Conservation (phyloP, 2,113 vertebrate species). For the Phalacrocorax brasilianus region DNA sequence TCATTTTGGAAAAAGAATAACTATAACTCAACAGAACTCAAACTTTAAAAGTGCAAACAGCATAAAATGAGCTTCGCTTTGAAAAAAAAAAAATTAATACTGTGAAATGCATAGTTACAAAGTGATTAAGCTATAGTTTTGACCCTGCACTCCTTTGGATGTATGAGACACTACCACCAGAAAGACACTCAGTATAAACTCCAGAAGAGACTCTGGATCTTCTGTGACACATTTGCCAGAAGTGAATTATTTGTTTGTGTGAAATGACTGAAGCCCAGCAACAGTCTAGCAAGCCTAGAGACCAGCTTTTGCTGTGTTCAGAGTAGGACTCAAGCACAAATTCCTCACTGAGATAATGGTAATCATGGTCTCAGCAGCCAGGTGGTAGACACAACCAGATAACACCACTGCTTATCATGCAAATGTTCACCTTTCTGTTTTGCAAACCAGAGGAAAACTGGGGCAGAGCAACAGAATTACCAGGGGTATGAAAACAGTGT, state of each 20-base stretch:
- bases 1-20: neutral
- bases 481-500: neutral
- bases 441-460: neutral
- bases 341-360: neutral
- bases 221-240: accelerated
- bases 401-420: neutral
- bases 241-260: neutral
- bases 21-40: neutral
- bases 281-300: neutral
- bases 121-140: neutral
- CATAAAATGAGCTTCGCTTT: neutral
- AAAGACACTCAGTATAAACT: neutral
- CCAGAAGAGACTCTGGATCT: neutral
- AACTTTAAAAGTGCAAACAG: neutral
- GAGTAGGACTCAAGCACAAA: neutral
- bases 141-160: neutral
- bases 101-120: neutral
- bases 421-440: neutral
- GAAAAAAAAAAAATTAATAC: neutral
- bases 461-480: neutral
- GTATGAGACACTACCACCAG: neutral
- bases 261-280: neutral
- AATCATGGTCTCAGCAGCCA: neutral
- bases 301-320: neutral
- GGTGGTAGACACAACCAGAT: neutral